These are phyloP conservation scores for Orientallactaga bullata DNA, from an alignment of 2,113 vertebrate genomes.

Conservation along the genomic window DNA sequence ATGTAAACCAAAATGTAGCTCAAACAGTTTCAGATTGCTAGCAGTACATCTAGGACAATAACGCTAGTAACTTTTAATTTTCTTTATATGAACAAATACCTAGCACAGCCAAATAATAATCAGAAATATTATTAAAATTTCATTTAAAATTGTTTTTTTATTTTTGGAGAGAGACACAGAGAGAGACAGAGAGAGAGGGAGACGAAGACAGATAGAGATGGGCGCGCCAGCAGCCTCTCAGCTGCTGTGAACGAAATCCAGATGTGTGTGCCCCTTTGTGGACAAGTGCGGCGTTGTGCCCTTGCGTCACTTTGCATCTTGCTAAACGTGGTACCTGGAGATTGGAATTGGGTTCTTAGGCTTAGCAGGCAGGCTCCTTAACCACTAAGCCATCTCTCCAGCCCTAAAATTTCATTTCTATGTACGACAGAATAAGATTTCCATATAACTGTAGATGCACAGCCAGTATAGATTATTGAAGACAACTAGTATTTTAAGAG, in stretches of 20 bases:
- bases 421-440: conserved; percentile 27
- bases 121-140: conserved; percentile 18
- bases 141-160: neutral
- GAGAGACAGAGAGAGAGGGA: too few relatives aligned
- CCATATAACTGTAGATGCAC: neutral
- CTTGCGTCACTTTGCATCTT: too few relatives aligned
- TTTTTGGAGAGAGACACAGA: too few relatives aligned
- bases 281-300: too few relatives aligned
- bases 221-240: too few relatives aligned
- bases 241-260: too few relatives aligned
- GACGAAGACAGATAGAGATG: too few relatives aligned
- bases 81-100: neutral
- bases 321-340: too few relatives aligned
- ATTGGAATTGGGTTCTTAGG: too few relatives aligned
- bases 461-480: conserved; percentile 3
- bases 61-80: neutral
- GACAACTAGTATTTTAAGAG: neutral
- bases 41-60: neutral
- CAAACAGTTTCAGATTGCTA: neutral
- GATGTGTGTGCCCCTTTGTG: too few relatives aligned
- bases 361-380: too few relatives aligned
- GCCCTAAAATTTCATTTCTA: neutral
- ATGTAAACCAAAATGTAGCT: conserved; percentile 5
- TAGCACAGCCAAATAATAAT: neutral
- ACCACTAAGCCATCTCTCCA: too few relatives aligned